Base-by-base conservation (phyloP, 2,888 invertebrate genomes). In the Eurois occulta region DNA sequence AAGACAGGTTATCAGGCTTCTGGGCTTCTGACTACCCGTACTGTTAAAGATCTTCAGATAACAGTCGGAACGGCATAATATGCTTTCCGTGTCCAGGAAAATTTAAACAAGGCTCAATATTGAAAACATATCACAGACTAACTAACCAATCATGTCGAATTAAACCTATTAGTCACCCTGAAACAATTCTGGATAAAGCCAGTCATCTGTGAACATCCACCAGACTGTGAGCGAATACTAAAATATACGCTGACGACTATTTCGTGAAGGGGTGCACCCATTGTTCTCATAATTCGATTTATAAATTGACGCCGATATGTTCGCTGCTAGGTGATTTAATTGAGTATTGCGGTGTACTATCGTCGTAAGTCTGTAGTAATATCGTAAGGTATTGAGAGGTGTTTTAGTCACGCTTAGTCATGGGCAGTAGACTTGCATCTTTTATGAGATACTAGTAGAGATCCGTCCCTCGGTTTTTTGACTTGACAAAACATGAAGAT, bases 171-270 rank as follows among this genome's bases (percentile, higher is more conserved):
- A 46, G 32, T 64, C 38, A 58, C 58, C 38, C 38, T 16, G 48
- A 78, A 65, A 71, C 52, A 73, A 73, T 73, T 68, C 10, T 16
- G 32, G 13, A 69, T 62, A n/a, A 24, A 18, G 10, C 28, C 64
- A 64, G 18, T 65, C 72, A 48, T 24, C 32, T 46, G 65, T 41
- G 16, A 58, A 58, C 8, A 41, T 69, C 18, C 80, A 58, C n/a
- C 64, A 74, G 74, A 80, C 80, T 80, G 64, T 58, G 8, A 46
- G n/a, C 28, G 38, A 64, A 79, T 67, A 60, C 52, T 60, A 32
- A 32, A 46, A 68, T 73, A 58, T n/a, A 18, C 24, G 7, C 46
- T 35, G 64, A 52, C 38, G 7, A 16, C 66, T 46, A n/a, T 5
- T n/a, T 10, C 18, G 38, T 58, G 21, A 43, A n/a, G 21, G 21